phyloP scores from a whole-genome alignment of 2,888 invertebrate species.

The Ophraella communa region DNA sequence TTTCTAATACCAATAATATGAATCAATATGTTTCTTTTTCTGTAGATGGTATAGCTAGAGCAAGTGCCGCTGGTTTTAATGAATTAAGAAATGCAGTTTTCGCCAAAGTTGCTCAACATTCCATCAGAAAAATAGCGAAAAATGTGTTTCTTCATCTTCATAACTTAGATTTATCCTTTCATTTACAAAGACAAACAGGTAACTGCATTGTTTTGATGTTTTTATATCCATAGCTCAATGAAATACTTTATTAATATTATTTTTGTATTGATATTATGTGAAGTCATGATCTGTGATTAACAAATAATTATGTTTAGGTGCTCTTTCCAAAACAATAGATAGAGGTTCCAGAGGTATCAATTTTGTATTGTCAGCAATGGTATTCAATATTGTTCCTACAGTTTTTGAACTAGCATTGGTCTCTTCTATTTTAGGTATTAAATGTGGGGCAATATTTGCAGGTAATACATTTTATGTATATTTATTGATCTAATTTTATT shows the following conservation, averaged over 20 bases:
- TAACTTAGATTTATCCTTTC: constrained; percentile 91
- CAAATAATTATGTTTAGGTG: constrained; percentile 46
- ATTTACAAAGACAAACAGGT: constrained; percentile 93
- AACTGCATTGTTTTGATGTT: constrained; percentile 58
- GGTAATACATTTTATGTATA: constrained; percentile 53
- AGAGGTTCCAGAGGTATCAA: constrained; percentile 95
- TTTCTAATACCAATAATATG: not conserved
- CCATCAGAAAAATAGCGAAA: constrained; percentile 90
- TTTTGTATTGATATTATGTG: not conserved
- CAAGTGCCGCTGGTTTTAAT: constrained; percentile 90
- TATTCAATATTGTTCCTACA: constrained; percentile 97
- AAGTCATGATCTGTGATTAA: not conserved
- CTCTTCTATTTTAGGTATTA: constrained; percentile 83
- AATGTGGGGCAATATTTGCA: constrained; percentile 69
- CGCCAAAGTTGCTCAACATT: constrained; percentile 96
- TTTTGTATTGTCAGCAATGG: constrained; percentile 94
- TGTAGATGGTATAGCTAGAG: constrained; percentile 92
- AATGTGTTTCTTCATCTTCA: constrained; percentile 97
- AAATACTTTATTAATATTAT: not conserved
- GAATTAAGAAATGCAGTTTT: constrained; percentile 98
- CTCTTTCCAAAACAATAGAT: constrained; percentile 73
- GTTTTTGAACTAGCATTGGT: constrained; percentile 92
- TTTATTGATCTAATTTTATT: too few species aligned
- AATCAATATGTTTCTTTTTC: constrained; percentile 23
- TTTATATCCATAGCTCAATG: too few species aligned